Evolutionary conservation across 2,888 invertebrate genomes (phyloP).

Genomic region (Bellardia bayeri): DNA sequence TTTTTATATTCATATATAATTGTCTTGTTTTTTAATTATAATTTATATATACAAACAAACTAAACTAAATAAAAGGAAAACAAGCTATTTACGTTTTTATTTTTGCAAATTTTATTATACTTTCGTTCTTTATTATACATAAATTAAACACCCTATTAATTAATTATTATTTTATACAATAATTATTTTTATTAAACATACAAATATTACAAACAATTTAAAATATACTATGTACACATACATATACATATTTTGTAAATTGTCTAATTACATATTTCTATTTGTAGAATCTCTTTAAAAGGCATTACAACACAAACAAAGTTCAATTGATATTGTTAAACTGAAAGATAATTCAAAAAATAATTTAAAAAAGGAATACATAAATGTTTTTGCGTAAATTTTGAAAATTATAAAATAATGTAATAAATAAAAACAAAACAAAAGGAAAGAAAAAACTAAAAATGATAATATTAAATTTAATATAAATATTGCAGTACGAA

Average conservation of each 20-base stretch:
- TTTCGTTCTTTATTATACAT: neutral
- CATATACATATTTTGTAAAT: conserved; percentile 64
- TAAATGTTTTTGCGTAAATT: conserved; percentile 55
- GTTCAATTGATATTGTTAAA: conserved; percentile 51
- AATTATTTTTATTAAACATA: conserved; percentile 29
- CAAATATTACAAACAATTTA: neutral
- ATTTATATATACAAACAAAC: neutral
- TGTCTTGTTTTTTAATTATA: conserved; percentile 63
- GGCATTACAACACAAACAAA: conserved; percentile 51
- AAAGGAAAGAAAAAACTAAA: conserved; percentile 40
- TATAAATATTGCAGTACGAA: conserved; percentile 54
- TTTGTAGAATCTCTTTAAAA: conserved; percentile 64
- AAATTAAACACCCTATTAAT: neutral
- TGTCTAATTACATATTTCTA: conserved; percentile 58
- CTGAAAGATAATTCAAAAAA: conserved; percentile 5
- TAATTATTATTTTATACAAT: conserved; percentile 4
- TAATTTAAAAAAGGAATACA: neutral
- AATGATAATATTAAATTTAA: conserved; percentile 36
- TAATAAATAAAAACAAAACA: conserved; percentile 20
- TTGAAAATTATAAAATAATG: conserved; percentile 26
- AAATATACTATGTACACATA: neutral
- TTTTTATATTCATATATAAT: conserved; percentile 46
- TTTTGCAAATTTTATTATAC: neutral
- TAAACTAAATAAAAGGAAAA: no score
- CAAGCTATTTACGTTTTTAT: neutral